Evolutionary conservation across 1,140 invertebrate species (phyloP).

Genomic region (Acromyrmex echinatior): DNA sequence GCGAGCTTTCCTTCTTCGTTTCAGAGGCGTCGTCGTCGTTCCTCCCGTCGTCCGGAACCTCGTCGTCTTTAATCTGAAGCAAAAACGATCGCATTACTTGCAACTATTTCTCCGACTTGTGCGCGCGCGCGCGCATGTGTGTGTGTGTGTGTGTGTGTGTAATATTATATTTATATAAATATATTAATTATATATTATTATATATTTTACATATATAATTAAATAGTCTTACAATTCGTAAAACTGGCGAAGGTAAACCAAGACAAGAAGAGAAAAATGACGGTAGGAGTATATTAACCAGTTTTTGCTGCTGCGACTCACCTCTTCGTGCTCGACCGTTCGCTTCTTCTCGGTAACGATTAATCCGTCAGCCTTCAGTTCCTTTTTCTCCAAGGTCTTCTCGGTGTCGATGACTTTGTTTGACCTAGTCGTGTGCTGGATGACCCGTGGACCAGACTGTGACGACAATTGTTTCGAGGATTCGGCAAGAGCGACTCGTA

Average conservation of each 20-base stretch:
- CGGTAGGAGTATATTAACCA: background rate
- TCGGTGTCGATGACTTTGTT: conserved; percentile 94
- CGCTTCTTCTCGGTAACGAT: conserved; percentile 94
- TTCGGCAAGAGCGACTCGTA: conserved; percentile 89
- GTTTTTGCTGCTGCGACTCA: conserved; percentile 68
- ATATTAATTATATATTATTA: background rate
- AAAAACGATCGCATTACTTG: background rate
- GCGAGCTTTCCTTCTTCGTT: conserved; percentile 87
- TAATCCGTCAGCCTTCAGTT: conserved; percentile 92
- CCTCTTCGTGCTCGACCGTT: conserved; percentile 94
- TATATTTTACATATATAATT: background rate
- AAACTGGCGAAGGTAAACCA: background rate
- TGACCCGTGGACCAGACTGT: conserved; percentile 89
- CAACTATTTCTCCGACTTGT: background rate
- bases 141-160: too few species aligned
- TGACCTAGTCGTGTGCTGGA: conserved; percentile 92
- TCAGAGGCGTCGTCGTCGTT: conserved; percentile 83
- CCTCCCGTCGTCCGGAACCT: conserved; percentile 88
- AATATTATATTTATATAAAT: background rate
- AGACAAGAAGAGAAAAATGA: conserved; percentile 1
- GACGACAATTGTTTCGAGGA: conserved; percentile 88
- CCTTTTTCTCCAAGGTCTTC: conserved; percentile 90
- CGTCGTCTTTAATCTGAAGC: conserved; percentile 90
- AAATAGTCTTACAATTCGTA: background rate
- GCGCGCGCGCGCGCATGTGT: too few species aligned